Evolutionary conservation across 2,888 invertebrate genomes (phyloP).

Genomic region (Lycaena phlaeas): DNA sequence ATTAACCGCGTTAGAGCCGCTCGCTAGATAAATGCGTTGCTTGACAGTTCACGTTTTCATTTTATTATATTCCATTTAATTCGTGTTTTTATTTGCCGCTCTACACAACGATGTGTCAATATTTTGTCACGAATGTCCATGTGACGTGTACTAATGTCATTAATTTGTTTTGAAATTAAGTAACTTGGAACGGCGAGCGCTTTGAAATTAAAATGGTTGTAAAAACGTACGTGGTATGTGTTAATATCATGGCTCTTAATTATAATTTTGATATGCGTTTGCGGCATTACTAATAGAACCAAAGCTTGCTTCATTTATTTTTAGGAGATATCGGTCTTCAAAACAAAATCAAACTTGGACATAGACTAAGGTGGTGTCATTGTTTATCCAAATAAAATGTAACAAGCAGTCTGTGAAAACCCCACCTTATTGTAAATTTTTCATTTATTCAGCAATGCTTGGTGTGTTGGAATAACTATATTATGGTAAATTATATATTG

Average conservation of each 20-base stretch:
- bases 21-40: slow-evolving; percentile 51
- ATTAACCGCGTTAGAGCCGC: slow-evolving; percentile 61
- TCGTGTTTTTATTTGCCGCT: slow-evolving; percentile 41
- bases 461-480: no score
- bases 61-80: slow-evolving; percentile 43
- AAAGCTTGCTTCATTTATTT: no score
- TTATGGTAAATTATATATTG: no score
- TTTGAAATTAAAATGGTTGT: slow-evolving; percentile 4
- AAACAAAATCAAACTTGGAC: no score
- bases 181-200: background rate
- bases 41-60: slow-evolving; percentile 49
- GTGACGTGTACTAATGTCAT: slow-evolving; percentile 50
- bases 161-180: slow-evolving; percentile 5
- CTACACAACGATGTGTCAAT: slow-evolving; percentile 48
- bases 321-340: no score
- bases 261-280: background rate
- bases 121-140: slow-evolving; percentile 65
- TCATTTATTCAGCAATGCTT: no score
- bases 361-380: background rate
- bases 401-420: no score
- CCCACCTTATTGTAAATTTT: no score
- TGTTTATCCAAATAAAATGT: background rate
- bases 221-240: background rate
- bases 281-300: no score
- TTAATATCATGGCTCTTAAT: slow-evolving; percentile 1